phyloP scores from a whole-genome alignment of 1,140 invertebrate species.

The Phymastichus coffea region DNA sequence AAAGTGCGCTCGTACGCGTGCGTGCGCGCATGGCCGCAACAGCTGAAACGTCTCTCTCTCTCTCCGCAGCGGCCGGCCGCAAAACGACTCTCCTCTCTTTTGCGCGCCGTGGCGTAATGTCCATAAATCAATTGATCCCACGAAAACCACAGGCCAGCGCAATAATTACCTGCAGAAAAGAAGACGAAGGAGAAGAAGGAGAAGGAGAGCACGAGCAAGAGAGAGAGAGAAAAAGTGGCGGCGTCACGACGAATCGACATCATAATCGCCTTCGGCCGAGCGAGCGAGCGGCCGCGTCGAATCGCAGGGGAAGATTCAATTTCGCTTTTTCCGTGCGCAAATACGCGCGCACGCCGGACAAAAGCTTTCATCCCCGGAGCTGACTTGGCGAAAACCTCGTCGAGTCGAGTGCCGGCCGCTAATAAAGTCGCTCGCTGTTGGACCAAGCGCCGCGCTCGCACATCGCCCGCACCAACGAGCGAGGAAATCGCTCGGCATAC shows the following conservation, averaged over 20 bases:
- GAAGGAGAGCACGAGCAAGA: not conserved
- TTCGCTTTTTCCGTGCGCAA: slow-evolving; percentile 19
- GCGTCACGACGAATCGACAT: slow-evolving; percentile 17
- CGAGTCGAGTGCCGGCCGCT: too few relatives aligned
- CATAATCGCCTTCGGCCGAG: slow-evolving; percentile 5
- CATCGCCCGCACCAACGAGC: too few relatives aligned
- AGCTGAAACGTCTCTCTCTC: slow-evolving; percentile 5
- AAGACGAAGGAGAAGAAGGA: not conserved
- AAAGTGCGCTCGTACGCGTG: not conserved
- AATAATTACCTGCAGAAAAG: too few relatives aligned
- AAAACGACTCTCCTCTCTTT: slow-evolving; percentile 4
- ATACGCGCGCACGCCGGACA: too few relatives aligned
- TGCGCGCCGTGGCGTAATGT: not conserved
- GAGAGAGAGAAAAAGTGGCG: slow-evolving; percentile 18
- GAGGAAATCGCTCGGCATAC: too few relatives aligned
- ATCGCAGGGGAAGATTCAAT: slow-evolving; percentile 12
- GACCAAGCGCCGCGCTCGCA: too few relatives aligned
- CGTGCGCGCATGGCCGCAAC: too few relatives aligned
- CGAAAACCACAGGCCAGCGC: too few relatives aligned
- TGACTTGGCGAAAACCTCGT: too few relatives aligned
- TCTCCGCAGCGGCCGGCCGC: slow-evolving; percentile 6
- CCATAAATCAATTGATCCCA: slow-evolving; percentile 16
- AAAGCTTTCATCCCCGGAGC: too few relatives aligned
- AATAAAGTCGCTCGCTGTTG: too few relatives aligned
- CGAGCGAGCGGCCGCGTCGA: not conserved